Evolutionary conservation across 1,140 invertebrate species (phyloP), one percentile per base, ranked within the genome.

Genomic region (Pararge aegeria): DNA sequence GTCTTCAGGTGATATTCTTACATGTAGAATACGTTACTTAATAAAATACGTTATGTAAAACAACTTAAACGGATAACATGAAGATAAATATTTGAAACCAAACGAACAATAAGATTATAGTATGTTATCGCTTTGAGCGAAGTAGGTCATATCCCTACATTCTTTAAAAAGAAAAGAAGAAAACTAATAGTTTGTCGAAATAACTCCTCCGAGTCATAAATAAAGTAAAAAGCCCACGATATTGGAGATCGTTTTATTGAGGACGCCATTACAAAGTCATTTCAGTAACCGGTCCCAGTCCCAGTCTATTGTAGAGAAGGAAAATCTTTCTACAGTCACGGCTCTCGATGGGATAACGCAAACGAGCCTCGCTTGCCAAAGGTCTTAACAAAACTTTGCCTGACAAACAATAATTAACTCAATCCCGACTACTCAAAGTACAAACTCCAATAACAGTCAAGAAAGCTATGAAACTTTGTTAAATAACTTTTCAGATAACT

Each of bases 401-500:
- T 68, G 66, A 64, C 74, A 83, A 71, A 74, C 75, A 64, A 87
- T 79, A 82, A 87, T 80, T 83, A 78, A 86, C 83, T 73, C 73
- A 82, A 87, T 83, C 66, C 70, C 63, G 59, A 74, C 68, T 70
- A 59, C 72, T 74, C 70, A 85, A 75, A 81, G 82, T 79, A 68
- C 75, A 86, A 80, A 82, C 75, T 89, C 77, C 67, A 60, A 65
- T 73, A 75, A 75, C 79, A 72, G 44, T 70, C 71, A 76, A 81
- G 82, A 89, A 87, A 87, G 84, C 87, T 87, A 89, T 89, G 87
- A 89, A 89, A 89, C 87, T 89, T 89, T 89, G 87, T 89, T 89
- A 89, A 89, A 89, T 89, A 89, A 89, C 84, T 89, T 89, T 89
- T 89, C 84, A 89, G 87, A 89, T 89, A 89, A 89, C 83, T 89